phyloP scores from a whole-genome alignment of 2,797 vertebrate species.

The Cirrhinus mrigala region DNA sequence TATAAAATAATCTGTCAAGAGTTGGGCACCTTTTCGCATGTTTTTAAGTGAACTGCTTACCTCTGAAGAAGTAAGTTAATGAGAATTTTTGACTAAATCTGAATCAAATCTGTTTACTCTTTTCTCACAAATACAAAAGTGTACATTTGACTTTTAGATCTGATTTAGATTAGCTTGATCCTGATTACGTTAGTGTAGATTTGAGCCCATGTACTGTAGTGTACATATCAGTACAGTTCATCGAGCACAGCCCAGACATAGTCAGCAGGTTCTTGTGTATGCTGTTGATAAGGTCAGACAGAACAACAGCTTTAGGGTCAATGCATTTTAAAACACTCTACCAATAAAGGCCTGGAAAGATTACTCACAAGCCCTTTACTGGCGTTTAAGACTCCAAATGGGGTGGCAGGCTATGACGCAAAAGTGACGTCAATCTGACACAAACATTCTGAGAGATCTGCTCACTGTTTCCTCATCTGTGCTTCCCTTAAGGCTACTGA shows the following conservation, averaged over 20 bases:
- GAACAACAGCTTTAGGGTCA: conserved; percentile 21
- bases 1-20: not conserved
- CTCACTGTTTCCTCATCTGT: conserved; percentile 15
- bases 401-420: conserved; percentile 40
- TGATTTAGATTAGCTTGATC: not conserved
- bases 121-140: not conserved
- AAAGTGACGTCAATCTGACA: conserved; percentile 34
- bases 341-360: conserved; percentile 13
- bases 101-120: not conserved
- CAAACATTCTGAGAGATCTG: conserved; percentile 37
- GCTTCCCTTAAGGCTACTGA: conserved; percentile 26
- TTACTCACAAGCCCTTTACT: conserved; percentile 37
- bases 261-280: not conserved
- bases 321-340: conserved; percentile 6
- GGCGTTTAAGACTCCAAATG: conserved; percentile 4
- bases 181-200: not conserved
- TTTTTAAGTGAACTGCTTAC: not conserved
- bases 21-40: not conserved
- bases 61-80: not conserved
- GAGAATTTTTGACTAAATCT: too few species aligned
- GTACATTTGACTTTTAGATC: not conserved
- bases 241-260: not conserved
- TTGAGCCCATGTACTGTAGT: not conserved
- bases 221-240: not conserved
- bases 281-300: conserved; percentile 9